Base-by-base conservation (phyloP, 2,113 vertebrate genomes). In the Sorex fumeus region DNA sequence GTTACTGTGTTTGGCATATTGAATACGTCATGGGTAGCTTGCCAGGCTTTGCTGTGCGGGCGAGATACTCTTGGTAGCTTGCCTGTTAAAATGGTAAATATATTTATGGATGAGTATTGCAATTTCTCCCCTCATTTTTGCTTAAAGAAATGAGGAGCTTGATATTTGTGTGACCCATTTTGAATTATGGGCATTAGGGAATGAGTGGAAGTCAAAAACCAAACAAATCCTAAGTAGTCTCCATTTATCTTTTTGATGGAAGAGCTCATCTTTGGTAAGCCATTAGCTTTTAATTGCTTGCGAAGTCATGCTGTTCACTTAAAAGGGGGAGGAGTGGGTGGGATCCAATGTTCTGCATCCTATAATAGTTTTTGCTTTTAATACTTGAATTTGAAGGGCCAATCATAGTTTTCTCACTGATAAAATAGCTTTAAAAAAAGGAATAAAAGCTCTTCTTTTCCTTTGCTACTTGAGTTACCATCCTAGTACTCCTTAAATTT, bases 401-500 rank as follows among this genome's bases (percentile, higher is more conserved):
- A 67, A 36, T 47, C 21, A 70, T 28, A 70, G 40, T 60, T 94
- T 83, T 90, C 53, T 87, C 34, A 3, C n/a, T 62, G 50, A 62
- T 34, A 72, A 89, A 28, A 53, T 87, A 85, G 32, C 13, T 92
- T 82, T 89, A 89, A 67, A 92, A 92, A 50, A 66, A 57, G 30
- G 74, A 71, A 0, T 75, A 50, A 86, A 85, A 60, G 3, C 36
- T 82, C 16, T 40, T 76, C 18, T 84, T 84, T 91, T 82, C 70
- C 19, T 88, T 91, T 90, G 80, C 30, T 53, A 81, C 32, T 40
- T 85, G 45, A 25, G 67, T n/a, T 47, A 84, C 53, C 75, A 93
- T 84, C 50, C 28, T 66, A 86, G 16, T 92, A 94, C 75, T 92
- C 34, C 67, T 95, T 92, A 88, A 64, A 93, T 95, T 95, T 94